Percentiles rank a stretch among this genome's conserved stretches.
phyloP scores from a whole-genome alignment of 2,113 vertebrate genomes.

The Scopus umbretta region DNA sequence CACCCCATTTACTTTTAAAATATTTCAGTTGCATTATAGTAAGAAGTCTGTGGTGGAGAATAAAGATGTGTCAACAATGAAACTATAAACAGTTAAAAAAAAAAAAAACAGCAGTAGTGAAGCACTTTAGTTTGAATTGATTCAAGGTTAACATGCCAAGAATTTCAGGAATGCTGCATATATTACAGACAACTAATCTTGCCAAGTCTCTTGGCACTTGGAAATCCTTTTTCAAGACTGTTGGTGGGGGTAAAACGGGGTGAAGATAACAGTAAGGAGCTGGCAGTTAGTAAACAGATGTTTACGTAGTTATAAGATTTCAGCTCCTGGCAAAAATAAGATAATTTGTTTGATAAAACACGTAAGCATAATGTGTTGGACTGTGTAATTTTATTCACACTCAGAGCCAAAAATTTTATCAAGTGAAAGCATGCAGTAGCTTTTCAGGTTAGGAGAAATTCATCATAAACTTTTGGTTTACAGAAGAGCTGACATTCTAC shows the following conservation, averaged over 20 bases:
- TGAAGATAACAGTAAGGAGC: not conserved
- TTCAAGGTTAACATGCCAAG: not conserved
- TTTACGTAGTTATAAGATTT: not conserved
- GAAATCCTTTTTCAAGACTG: not conserved
- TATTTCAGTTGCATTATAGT: not conserved
- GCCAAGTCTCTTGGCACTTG: not conserved
- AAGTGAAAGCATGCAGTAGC: not conserved
- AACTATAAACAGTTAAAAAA: not conserved
- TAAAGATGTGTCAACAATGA: not conserved
- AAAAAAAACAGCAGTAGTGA: not conserved
- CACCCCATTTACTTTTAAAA: not conserved
- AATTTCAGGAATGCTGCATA: slow-evolving; percentile 47
- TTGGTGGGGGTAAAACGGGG: not conserved
- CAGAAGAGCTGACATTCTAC: not conserved
- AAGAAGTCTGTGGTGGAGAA: not conserved
- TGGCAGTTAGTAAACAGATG: slow-evolving; percentile 24
- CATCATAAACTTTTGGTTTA: not conserved
- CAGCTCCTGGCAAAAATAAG: not conserved
- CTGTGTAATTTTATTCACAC: slow-evolving; percentile 12
- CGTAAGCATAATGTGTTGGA: not conserved
- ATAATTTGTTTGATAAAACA: not conserved
- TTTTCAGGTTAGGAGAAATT: not conserved
- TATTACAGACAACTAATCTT: not conserved
- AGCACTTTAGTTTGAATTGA: not conserved
- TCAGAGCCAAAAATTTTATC: not conserved